A percentile compares a stretch with the other conserved stretches of the same genome.
phyloP scores from a whole-genome alignment of 2,888 invertebrate genomes.

The Bugula neritina region DNA sequence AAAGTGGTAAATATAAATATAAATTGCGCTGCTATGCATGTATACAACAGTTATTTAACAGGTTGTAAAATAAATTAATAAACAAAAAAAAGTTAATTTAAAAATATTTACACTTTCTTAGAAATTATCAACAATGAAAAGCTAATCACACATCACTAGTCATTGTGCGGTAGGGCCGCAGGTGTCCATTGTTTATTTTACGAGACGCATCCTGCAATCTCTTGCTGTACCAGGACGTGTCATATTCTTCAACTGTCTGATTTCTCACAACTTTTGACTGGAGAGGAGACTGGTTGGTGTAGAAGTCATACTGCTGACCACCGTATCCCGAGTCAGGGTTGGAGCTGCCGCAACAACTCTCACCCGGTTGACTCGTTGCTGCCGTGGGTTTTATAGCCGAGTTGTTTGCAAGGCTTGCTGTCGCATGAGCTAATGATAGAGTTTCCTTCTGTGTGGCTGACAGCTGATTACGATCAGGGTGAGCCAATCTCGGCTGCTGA shows the following conservation, averaged over 20 bases:
- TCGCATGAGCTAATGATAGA: neutral
- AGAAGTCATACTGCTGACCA: slow-evolving; percentile 13
- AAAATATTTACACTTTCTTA: too few relatives aligned
- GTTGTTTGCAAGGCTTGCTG: neutral
- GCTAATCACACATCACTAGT: slow-evolving; percentile 22
- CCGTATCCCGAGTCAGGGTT: slow-evolving; percentile 26
- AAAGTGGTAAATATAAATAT: too few relatives aligned
- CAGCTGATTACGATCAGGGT: neutral
- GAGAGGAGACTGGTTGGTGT: neutral
- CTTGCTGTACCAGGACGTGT: slow-evolving; percentile 3
- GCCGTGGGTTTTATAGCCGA: too few relatives aligned
- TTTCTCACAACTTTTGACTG: neutral
- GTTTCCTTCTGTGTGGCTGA: neutral
- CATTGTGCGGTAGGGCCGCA: slow-evolving; percentile 3
- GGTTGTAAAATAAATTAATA: too few relatives aligned
- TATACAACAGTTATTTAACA: too few relatives aligned
- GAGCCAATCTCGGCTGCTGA: neutral
- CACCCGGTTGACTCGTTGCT: too few relatives aligned
- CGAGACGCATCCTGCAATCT: slow-evolving; percentile 8
- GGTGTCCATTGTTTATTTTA: neutral
- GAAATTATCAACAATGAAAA: too few relatives aligned
- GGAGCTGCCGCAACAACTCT: slow-evolving; percentile 27
- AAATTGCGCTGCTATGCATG: too few relatives aligned
- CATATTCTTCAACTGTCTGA: neutral
- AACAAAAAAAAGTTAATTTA: too few relatives aligned